A percentile compares a stretch with the other conserved stretches of the same genome.
Evolutionary conservation across 2,888 invertebrate genomes (phyloP).

Genomic region (Byasa hedistus): DNA sequence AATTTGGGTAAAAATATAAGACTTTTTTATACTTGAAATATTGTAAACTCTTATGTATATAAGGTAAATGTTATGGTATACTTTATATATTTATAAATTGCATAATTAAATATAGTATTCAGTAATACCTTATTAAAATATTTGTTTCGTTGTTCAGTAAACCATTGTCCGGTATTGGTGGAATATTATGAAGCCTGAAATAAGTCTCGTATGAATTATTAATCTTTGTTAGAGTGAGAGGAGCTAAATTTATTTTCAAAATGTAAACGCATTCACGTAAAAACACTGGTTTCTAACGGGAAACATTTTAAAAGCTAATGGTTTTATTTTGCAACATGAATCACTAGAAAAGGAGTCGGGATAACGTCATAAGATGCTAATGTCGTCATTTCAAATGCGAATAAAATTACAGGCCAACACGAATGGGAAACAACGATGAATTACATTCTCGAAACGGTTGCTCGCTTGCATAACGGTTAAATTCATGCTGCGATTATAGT

Average conservation of each 20-base stretch:
- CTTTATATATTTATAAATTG: no score
- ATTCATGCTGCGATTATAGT: constrained; percentile 23
- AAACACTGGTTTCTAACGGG: background rate
- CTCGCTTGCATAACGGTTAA: constrained; percentile 23
- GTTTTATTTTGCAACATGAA: constrained; percentile 21
- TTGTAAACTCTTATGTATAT: no score
- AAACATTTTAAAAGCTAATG: constrained; percentile 15
- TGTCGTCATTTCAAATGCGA: constrained; percentile 29
- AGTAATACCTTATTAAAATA: background rate
- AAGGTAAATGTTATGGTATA: no score
- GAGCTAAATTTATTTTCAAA: background rate
- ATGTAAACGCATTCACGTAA: background rate
- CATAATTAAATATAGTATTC: no score
- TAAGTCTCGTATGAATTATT: background rate
- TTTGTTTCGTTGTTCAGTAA: background rate
- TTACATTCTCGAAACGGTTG: constrained; percentile 29
- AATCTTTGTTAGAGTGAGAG: background rate
- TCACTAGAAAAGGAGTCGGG: constrained; percentile 25
- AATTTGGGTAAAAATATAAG: no score
- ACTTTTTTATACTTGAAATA: background rate
- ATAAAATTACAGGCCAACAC: constrained; percentile 29
- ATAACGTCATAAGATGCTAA: constrained; percentile 21
- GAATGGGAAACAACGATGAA: constrained; percentile 28
- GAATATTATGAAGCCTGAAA: background rate
- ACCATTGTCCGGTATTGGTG: no score